phyloP scores from a whole-genome alignment of 1,140 invertebrate genomes.

The Pogonomyrmex californicus region DNA sequence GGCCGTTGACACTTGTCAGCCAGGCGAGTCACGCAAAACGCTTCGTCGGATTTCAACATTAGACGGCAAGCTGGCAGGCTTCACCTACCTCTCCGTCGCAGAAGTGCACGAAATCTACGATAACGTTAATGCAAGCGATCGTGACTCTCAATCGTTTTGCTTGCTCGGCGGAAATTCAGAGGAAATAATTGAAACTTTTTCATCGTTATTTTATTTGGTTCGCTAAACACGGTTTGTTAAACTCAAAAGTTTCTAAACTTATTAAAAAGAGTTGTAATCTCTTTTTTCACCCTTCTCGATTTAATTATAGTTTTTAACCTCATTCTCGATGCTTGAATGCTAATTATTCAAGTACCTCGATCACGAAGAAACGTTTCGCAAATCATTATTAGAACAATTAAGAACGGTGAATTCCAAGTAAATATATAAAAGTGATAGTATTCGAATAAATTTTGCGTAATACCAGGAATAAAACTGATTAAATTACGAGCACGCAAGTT shows the following conservation, averaged over 20 bases:
- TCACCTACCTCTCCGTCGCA: slow-evolving; percentile 48
- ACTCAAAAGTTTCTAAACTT: not conserved
- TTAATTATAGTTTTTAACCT: not conserved
- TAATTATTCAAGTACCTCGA: not conserved
- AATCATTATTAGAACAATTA: slow-evolving; percentile 15
- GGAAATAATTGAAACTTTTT: slow-evolving; percentile 7
- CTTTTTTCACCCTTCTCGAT: not conserved
- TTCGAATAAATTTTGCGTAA: slow-evolving; percentile 50
- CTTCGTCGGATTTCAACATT: slow-evolving; percentile 62
- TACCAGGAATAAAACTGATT: slow-evolving; percentile 42
- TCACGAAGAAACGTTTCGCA: not conserved
- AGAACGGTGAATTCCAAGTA: slow-evolving; percentile 1
- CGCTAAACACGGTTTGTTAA: not conserved
- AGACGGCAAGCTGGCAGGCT: slow-evolving; percentile 28
- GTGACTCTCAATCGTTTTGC: slow-evolving; percentile 44
- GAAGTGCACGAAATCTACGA: slow-evolving; percentile 60
- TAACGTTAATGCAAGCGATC: slow-evolving; percentile 69
- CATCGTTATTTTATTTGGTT: not conserved
- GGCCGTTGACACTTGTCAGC: slow-evolving; percentile 62
- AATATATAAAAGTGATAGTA: slow-evolving; percentile 23
- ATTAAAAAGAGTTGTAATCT: not conserved
- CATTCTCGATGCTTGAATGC: not conserved
- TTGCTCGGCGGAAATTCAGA: slow-evolving; percentile 12
- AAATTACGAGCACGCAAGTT: slow-evolving; percentile 43
- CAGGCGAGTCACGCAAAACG: slow-evolving; percentile 72